These are phyloP conservation scores for Meloidogyne chitwoodi DNA, from an alignment of 1,140 invertebrate species.

Conservation along the genomic window DNA sequence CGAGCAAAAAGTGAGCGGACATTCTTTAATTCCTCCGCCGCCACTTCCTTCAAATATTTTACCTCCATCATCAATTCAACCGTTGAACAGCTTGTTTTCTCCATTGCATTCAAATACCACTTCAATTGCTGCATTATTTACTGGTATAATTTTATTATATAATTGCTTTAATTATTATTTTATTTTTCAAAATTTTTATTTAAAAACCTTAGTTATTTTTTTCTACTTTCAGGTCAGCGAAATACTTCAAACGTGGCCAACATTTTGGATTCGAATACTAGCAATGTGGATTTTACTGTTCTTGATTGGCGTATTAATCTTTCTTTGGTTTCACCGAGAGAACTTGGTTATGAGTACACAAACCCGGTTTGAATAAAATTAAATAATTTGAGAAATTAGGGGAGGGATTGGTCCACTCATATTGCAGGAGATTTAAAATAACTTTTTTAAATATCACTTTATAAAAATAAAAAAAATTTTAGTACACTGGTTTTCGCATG, in stretches of 20 bases:
- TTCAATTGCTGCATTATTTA: too few relatives aligned
- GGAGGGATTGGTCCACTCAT: too few relatives aligned
- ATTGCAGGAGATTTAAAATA: too few relatives aligned
- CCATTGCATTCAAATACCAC: background rate
- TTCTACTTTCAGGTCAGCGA: too few relatives aligned
- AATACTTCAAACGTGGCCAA: too few relatives aligned
- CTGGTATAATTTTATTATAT: too few relatives aligned
- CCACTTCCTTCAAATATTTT: conserved; percentile 3
- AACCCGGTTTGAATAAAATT: background rate
- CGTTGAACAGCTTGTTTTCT: background rate
- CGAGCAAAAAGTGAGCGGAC: background rate
- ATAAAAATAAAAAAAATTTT: background rate
- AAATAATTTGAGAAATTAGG: too few relatives aligned
- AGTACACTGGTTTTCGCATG: conserved; percentile 18
- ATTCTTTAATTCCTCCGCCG: conserved; percentile 4
- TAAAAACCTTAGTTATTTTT: too few relatives aligned
- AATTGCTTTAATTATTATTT: too few relatives aligned
- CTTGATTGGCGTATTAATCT: conserved; percentile 9
- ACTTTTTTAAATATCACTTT: background rate
- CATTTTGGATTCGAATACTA: background rate
- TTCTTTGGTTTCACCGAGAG: conserved; percentile 17
- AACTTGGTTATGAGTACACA: conserved; percentile 16
- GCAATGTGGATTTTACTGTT: background rate
- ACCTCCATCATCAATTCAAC: background rate
- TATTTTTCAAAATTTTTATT: too few relatives aligned